Evolutionary conservation across 1,140 invertebrate species (phyloP).

Genomic region (Hyphantria cunea): DNA sequence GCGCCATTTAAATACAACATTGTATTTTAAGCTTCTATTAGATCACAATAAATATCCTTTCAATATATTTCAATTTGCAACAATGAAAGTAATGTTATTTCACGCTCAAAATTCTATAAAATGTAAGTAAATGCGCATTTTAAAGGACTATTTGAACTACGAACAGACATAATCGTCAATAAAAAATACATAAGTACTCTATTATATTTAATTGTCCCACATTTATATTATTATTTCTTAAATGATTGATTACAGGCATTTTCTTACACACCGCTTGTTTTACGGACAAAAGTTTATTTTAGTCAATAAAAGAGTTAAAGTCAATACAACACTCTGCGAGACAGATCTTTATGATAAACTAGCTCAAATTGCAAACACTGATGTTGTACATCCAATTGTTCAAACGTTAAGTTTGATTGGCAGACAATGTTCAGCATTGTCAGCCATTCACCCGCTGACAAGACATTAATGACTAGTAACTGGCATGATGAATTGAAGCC

Average conservation of each 20-base stretch:
- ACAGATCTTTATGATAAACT: too few relatives aligned
- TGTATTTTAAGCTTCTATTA: background rate
- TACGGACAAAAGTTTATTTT: too few relatives aligned
- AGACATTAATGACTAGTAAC: background rate
- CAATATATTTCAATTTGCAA: conserved; percentile 3
- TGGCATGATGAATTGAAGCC: background rate
- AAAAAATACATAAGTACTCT: too few relatives aligned
- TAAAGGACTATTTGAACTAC: conserved; percentile 18
- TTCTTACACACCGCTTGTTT: too few relatives aligned
- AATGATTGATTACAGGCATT: too few relatives aligned
- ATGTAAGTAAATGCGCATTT: conserved; percentile 19
- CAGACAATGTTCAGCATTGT: conserved; percentile 1
- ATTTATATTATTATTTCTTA: too few relatives aligned
- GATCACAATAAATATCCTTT: background rate
- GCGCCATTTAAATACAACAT: too few relatives aligned
- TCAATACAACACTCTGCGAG: too few relatives aligned
- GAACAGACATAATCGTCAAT: background rate
- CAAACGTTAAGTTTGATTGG: conserved; percentile 2
- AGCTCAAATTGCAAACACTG: too few relatives aligned
- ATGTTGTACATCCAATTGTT: background rate
- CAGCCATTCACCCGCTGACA: background rate
- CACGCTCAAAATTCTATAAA: conserved; percentile 10
- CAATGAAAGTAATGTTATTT: conserved; percentile 13
- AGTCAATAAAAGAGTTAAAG: too few relatives aligned
- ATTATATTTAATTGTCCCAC: too few relatives aligned